Conservation (phyloP, 2,797 vertebrate genomes). For the Malacoctenus gilli region DNA sequence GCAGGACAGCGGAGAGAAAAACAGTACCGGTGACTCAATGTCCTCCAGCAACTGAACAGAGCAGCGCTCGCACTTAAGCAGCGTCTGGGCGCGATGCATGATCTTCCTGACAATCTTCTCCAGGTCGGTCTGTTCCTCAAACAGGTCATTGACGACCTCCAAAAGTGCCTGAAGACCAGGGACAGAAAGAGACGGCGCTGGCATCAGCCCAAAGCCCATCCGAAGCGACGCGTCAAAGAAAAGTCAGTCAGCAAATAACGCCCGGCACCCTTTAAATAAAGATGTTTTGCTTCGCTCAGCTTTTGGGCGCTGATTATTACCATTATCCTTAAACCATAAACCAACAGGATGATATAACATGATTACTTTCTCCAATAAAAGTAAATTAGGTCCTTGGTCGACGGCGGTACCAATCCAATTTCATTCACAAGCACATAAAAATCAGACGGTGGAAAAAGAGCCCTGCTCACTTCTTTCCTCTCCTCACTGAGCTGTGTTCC, state of each 20-base stretch:
- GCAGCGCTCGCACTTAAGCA: slow-evolving; percentile 96
- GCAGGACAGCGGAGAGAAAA: slow-evolving; percentile 30
- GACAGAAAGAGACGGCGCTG: slow-evolving; percentile 33
- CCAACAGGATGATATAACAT: slow-evolving; percentile 41
- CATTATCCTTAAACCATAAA: slow-evolving; percentile 55
- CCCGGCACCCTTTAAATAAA: slow-evolving; percentile 44
- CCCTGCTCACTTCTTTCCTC: slow-evolving; percentile 49
- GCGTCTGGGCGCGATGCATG: slow-evolving; percentile 97
- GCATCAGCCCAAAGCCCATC: slow-evolving; percentile 21
- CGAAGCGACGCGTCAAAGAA: slow-evolving; percentile 13
- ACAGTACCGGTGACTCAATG: slow-evolving; percentile 94
- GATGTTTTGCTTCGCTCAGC: slow-evolving; percentile 40
- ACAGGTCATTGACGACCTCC: slow-evolving; percentile 98
- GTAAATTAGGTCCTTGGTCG: slow-evolving; percentile 66
- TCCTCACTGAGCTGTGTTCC: slow-evolving; percentile 60
- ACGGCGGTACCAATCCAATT: slow-evolving; percentile 48
- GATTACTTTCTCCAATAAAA: slow-evolving; percentile 63
- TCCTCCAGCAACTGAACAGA: slow-evolving; percentile 97
- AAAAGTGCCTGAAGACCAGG: slow-evolving; percentile 87
- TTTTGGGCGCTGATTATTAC: slow-evolving; percentile 39
- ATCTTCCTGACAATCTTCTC: slow-evolving; percentile 99
- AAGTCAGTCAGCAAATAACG: slow-evolving; percentile 31
- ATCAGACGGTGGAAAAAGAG: slow-evolving; percentile 44
- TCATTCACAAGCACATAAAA: slow-evolving; percentile 63
- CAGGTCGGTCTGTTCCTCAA: slow-evolving; percentile 98